phyloP scores from a whole-genome alignment of 2,797 vertebrate species.

The Pyrrhura leucotis region DNA sequence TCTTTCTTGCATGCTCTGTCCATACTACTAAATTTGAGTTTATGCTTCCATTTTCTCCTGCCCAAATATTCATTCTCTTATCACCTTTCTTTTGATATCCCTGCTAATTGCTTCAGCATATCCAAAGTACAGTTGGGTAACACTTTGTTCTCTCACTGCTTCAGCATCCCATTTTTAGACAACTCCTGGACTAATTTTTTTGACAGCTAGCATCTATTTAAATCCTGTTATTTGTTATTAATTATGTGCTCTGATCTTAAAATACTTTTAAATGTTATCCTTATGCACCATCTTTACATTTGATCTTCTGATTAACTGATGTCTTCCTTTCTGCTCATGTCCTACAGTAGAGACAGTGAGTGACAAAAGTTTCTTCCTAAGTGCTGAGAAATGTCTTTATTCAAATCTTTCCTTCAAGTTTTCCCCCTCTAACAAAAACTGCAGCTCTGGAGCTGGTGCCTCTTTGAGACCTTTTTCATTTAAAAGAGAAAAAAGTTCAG shows the following conservation, averaged over 20 bases:
- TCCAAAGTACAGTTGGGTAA: not conserved
- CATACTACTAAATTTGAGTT: not conserved
- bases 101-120: not conserved
- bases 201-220: not conserved
- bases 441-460: not conserved
- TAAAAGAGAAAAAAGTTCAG: not conserved
- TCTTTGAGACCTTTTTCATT: not conserved
- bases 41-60: not conserved
- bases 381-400: not conserved
- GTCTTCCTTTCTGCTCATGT: not conserved
- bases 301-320: not conserved
- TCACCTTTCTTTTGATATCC: not conserved
- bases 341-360: not conserved
- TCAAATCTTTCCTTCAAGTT: not conserved
- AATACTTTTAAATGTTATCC: not conserved
- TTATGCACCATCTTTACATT: not conserved
- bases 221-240: not conserved
- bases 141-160: not conserved
- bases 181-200: not conserved
- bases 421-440: not conserved
- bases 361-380: not conserved
- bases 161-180: not conserved
- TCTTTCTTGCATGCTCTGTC: not conserved
- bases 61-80: not conserved
- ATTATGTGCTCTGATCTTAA: not conserved